Evolutionary conservation across 2,888 invertebrate species (phyloP), one percentile per base, ranked within the genome.

Genomic region (Rhodophaea formosa): DNA sequence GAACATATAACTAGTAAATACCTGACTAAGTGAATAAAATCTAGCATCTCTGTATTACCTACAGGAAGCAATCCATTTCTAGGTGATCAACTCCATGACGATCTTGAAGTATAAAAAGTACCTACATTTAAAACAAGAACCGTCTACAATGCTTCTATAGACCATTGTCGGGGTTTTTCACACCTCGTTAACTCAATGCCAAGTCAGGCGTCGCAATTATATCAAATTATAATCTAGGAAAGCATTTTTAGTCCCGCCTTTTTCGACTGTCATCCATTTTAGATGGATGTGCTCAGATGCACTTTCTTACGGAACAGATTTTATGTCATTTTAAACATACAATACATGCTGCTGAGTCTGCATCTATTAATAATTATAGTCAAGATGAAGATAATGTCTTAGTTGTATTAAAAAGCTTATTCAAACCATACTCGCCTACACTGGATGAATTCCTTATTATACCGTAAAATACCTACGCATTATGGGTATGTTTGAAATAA

Each of bases 81-180:
- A 69, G 69, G 72, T 55, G 45, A 45, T 16, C 10, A 45, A n/a
- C 57, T 52, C 63, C 62, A 59, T 72, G 66, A 71, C 69, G 69
- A 55, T 53, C 58, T 23, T 46, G 45, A 23, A 35, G 8, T 42
- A 23, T 42, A 53, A 45, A 55, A 45, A 54, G 14, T 5, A n/a
- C 8, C n/a, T 44, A 15, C 7, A 3, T 23, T 35, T 44, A 35
- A 55, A 46, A 55, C 54, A 55, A 55, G 53, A 53, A 53, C n/a
- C 16, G n/a, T 43, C 30, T 30, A 32, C 30, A 54, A 54, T 54
- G 44, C 15, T 3, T 10, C 29, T 35, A 46, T 46, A 32, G 53
- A 35, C 30, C 12, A 55, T 30, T 46, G 54, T 55, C 46, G 32
- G 35, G 46, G 32, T 32, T 54, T n/a, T 54, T 55, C 54, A 55